Conservation (phyloP, 1,140 invertebrate species). For the Notospermus geniculatus region DNA sequence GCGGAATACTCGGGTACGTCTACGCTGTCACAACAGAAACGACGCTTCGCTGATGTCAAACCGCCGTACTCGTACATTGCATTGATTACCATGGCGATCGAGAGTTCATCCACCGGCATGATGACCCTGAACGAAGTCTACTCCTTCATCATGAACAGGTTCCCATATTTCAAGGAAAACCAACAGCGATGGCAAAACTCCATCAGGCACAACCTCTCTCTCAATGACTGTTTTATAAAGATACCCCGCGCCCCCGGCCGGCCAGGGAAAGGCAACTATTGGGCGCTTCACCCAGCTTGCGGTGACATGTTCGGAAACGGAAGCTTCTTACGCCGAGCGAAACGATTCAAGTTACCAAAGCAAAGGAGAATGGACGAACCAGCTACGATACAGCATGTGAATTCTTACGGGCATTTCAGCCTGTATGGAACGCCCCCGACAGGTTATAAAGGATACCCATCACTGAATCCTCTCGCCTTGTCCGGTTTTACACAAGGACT, state of each 20-base stretch:
- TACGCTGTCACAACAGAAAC: conserved; percentile 47
- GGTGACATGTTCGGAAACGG: conserved; percentile 97
- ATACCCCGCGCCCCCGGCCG: conserved; percentile 83
- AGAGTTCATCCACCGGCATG: conserved; percentile 49
- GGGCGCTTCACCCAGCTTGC: conserved; percentile 83
- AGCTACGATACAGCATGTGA: conserved; percentile 23
- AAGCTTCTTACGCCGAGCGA: conserved; percentile 79
- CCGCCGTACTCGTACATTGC: conserved; percentile 57
- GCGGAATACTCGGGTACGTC: conserved; percentile 24
- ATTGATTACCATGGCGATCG: conserved; percentile 54
- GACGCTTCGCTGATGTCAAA: conserved; percentile 51
- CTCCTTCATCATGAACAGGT: conserved; percentile 53
- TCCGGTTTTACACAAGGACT: conserved; percentile 33
- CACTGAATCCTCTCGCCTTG: conserved; percentile 34
- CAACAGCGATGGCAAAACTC: conserved; percentile 95
- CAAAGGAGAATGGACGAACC: conserved; percentile 19
- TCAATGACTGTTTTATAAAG: conserved; percentile 95
- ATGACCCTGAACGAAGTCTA: conserved; percentile 56
- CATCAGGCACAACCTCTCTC: conserved; percentile 87
- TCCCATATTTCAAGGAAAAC: conserved; percentile 84
- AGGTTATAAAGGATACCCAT: conserved; percentile 42
- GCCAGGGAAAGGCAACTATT: conserved; percentile 88
- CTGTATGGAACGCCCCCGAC: conserved; percentile 30
- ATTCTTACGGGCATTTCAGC: conserved; percentile 43
- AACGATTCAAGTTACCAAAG: conserved; percentile 72